These are phyloP conservation scores for Drosophila mimetica DNA, from an alignment of 2,888 invertebrate genomes.

Conservation along the genomic window DNA sequence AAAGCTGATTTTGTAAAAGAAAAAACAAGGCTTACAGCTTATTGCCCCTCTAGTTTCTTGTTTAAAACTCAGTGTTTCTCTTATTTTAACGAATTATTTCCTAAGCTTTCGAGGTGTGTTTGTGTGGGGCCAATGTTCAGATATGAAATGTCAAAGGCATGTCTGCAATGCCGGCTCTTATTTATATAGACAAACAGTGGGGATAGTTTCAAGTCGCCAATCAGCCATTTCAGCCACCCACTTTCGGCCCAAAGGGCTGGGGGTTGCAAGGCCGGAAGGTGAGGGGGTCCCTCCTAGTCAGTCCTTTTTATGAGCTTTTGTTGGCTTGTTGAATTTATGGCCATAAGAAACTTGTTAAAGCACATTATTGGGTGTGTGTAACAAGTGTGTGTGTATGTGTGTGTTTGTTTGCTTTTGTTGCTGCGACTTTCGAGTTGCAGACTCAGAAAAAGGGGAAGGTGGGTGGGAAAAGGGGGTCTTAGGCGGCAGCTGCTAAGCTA, in stretches of 20 bases:
- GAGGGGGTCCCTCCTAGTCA: slow-evolving; percentile 29
- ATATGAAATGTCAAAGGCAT: slow-evolving; percentile 75
- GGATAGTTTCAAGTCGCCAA: slow-evolving; percentile 63
- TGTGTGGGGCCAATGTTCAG: slow-evolving; percentile 7
- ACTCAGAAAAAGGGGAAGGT: slow-evolving; percentile 4
- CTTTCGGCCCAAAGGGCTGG: slow-evolving; percentile 14
- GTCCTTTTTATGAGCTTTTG: slow-evolving; percentile 79
- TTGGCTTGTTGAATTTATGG: slow-evolving; percentile 78
- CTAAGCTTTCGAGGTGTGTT: slow-evolving; percentile 25
- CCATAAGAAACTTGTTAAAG: slow-evolving; percentile 80
- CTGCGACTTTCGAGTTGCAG: slow-evolving; percentile 52
- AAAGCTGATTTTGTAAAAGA: not conserved
- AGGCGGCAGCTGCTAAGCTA: slow-evolving; percentile 62
- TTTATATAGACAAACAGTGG: slow-evolving; percentile 68
- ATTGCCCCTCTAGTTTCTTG: slow-evolving; percentile 12
- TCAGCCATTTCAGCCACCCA: slow-evolving; percentile 19
- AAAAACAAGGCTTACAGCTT: not conserved
- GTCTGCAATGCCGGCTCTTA: slow-evolving; percentile 64
- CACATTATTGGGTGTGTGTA: slow-evolving; percentile 80
- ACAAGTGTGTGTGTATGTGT: slow-evolving; percentile 55
- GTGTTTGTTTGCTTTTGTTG: slow-evolving; percentile 55
- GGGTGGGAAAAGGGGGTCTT: not conserved
- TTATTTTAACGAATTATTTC: slow-evolving; percentile 44
- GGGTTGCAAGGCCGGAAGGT: not conserved
- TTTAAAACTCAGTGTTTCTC: slow-evolving; percentile 21